Conservation (phyloP, 2,797 vertebrate species). For the Tenualosa thibaudeaui region DNA sequence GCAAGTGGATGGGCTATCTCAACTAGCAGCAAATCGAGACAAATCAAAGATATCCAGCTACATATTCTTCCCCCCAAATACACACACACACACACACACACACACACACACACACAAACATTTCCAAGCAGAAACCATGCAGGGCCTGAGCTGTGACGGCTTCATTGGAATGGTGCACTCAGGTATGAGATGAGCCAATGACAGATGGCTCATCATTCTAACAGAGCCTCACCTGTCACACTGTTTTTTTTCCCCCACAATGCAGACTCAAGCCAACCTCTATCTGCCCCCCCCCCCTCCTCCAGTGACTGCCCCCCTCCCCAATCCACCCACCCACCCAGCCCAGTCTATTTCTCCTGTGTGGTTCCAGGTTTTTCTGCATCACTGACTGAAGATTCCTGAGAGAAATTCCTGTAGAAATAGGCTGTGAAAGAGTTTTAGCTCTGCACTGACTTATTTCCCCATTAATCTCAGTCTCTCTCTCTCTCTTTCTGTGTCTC, state of each 20-base stretch:
- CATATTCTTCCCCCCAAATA: neutral
- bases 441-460: slow-evolving; percentile 49
- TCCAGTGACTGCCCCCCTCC: neutral
- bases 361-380: slow-evolving; percentile 24
- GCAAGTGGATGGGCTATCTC: neutral
- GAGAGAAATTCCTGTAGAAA: slow-evolving; percentile 34
- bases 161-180: slow-evolving; percentile 5
- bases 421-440: slow-evolving; percentile 49
- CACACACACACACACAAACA: neutral
- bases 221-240: slow-evolving; percentile 32
- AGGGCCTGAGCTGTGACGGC: neutral
- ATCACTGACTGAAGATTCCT: slow-evolving; percentile 40
- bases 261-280: neutral
- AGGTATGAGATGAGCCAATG: slow-evolving; percentile 50
- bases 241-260: neutral
- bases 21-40: neutral
- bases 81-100: neutral
- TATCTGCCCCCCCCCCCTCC: neutral
- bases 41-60: neutral
- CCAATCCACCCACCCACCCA: neutral
- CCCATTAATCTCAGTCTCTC: slow-evolving; percentile 32
- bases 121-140: neutral
- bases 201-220: slow-evolving; percentile 55
- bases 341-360: neutral
- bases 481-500: too few species aligned